These are phyloP conservation scores for Eulithis prunata DNA, from an alignment of 2,888 invertebrate genomes.

Conservation along the genomic window DNA sequence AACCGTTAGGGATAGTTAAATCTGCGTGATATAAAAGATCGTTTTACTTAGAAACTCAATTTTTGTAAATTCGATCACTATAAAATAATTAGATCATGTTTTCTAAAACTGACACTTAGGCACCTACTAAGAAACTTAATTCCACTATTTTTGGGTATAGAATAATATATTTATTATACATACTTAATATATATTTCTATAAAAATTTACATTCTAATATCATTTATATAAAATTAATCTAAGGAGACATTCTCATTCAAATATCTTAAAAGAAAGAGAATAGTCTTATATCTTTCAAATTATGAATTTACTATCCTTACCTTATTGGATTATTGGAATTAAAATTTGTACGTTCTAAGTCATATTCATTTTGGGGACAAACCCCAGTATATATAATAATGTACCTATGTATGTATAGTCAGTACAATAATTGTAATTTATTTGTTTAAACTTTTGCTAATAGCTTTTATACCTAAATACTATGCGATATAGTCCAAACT, in stretches of 20 bases:
- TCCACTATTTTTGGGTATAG: slow-evolving; percentile 5
- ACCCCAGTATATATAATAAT: too few relatives aligned
- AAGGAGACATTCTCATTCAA: slow-evolving; percentile 13
- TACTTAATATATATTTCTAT: slow-evolving; percentile 10
- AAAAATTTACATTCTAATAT: slow-evolving; percentile 3
- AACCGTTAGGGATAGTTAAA: background rate
- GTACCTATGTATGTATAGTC: too few relatives aligned
- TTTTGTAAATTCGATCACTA: slow-evolving; percentile 18
- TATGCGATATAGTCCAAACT: too few relatives aligned
- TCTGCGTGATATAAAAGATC: slow-evolving; percentile 12
- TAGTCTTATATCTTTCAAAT: slow-evolving; percentile 9
- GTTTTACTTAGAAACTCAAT: slow-evolving; percentile 15
- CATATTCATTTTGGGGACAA: too few relatives aligned
- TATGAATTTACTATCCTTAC: slow-evolving; percentile 19
- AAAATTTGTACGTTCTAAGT: too few relatives aligned
- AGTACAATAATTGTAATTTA: too few relatives aligned
- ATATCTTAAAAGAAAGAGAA: slow-evolving; percentile 10
- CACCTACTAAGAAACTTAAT: slow-evolving; percentile 1
- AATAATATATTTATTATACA: background rate
- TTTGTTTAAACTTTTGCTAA: too few relatives aligned
- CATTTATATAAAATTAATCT: slow-evolving; percentile 4
- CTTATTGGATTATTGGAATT: too few relatives aligned
- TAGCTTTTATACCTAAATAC: too few relatives aligned
- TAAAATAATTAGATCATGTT: slow-evolving; percentile 13
- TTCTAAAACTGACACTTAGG: slow-evolving; percentile 8